phyloP scores from a whole-genome alignment of 2,113 vertebrate species.

The Prunella himalayana region DNA sequence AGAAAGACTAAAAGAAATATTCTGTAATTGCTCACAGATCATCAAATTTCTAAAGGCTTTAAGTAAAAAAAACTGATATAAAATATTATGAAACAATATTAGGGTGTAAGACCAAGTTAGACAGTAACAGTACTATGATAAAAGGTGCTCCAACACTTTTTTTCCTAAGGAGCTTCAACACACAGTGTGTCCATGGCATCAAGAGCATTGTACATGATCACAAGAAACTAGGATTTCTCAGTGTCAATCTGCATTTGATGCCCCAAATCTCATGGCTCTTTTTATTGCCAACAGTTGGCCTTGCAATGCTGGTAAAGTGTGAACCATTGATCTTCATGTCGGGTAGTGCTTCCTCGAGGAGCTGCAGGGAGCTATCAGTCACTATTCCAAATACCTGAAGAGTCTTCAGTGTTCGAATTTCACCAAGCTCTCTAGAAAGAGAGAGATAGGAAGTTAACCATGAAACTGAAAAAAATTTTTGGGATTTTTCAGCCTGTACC shows the following conservation, averaged over 20 bases:
- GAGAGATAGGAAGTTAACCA: background rate
- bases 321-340: slow-evolving; percentile 81
- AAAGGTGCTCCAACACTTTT: background rate
- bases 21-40: background rate
- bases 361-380: slow-evolving; percentile 73
- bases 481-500: background rate
- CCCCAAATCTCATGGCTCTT: slow-evolving; percentile 82
- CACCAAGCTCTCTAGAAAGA: slow-evolving; percentile 80
- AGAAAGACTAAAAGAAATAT: background rate
- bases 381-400: slow-evolving; percentile 90
- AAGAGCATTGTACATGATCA: background rate
- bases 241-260: slow-evolving; percentile 76
- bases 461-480: background rate
- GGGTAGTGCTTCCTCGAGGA: slow-evolving; percentile 79
- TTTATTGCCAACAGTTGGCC: slow-evolving; percentile 76
- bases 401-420: slow-evolving; percentile 74
- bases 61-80: background rate
- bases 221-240: slow-evolving; percentile 36
- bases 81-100: background rate
- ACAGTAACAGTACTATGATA: background rate
- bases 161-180: background rate
- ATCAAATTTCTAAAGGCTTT: background rate
- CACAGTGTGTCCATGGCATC: background rate
- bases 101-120: background rate
- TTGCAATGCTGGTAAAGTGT: slow-evolving; percentile 81